Conservation (phyloP, 1,140 invertebrate species). For the Musca domestica region DNA sequence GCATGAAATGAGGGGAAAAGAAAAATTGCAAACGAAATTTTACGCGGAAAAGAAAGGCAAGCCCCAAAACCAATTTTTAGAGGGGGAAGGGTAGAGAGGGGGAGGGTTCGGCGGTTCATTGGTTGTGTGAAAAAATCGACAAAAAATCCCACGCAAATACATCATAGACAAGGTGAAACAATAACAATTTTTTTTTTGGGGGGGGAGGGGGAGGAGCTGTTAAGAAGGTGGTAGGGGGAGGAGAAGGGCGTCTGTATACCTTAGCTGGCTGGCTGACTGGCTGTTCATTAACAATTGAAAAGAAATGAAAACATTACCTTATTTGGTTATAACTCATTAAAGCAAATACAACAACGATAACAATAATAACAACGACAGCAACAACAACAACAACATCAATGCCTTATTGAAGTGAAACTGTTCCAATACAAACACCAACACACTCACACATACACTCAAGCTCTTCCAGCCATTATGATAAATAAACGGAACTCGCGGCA, state of each 20-base stretch:
- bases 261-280: not conserved
- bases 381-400: not conserved
- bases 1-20: not conserved
- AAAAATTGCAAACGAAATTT: too few relatives aligned
- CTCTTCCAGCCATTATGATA: not conserved
- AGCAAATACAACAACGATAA: conserved; percentile 3
- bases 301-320: conserved; percentile 15
- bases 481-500: not conserved
- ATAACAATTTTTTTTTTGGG: not conserved
- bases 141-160: conserved; percentile 10
- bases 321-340: conserved; percentile 14
- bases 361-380: not conserved
- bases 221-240: not conserved
- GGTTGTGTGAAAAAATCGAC: not conserved
- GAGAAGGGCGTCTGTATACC: too few relatives aligned
- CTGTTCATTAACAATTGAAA: not conserved
- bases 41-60: too few relatives aligned
- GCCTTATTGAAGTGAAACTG: not conserved
- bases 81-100: too few relatives aligned
- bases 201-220: too few relatives aligned
- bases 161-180: not conserved
- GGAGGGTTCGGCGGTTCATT: too few relatives aligned
- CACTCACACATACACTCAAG: not conserved
- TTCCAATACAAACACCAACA: not conserved
- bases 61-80: too few relatives aligned